These are phyloP conservation scores for Alentia gelatinosa DNA, from an alignment of 2,888 invertebrate species.

Conservation along the genomic window DNA sequence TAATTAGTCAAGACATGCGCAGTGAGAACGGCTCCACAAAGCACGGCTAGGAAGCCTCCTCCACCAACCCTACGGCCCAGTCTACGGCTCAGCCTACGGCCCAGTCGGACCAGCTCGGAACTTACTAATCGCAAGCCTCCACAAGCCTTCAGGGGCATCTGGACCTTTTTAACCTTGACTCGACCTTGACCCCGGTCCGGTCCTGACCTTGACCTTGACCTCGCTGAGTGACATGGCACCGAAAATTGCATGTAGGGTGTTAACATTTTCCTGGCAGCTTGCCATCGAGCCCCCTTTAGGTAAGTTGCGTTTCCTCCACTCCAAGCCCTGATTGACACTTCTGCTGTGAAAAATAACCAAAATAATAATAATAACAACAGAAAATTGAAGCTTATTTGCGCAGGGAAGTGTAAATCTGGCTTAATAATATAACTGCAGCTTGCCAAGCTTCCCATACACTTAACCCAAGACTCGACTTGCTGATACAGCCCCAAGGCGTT, in stretches of 20 bases:
- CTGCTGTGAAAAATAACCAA: background rate
- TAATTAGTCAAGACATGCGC: no score
- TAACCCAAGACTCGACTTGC: background rate
- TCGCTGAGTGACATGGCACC: constrained; percentile 49
- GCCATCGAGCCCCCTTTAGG: background rate
- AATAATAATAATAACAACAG: background rate
- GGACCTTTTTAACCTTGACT: constrained; percentile 18
- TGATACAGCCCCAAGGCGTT: no score
- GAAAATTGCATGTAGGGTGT: constrained; percentile 42
- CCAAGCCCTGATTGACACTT: background rate
- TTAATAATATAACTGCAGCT: background rate
- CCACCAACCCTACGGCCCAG: background rate
- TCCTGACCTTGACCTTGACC: constrained; percentile 41
- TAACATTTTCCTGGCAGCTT: constrained; percentile 12
- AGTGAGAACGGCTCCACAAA: no score
- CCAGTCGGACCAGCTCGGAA: background rate
- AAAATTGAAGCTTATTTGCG: background rate
- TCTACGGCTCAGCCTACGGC: background rate
- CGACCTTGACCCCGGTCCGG: constrained; percentile 42
- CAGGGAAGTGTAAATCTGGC: background rate
- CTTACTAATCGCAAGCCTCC: background rate
- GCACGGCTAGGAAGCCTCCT: no score
- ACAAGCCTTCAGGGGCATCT: background rate
- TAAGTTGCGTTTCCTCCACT: constrained; percentile 23
- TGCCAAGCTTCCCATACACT: background rate